phyloP scores from a whole-genome alignment of 2,888 invertebrate genomes.

The Malthinus seriepunctatus region DNA sequence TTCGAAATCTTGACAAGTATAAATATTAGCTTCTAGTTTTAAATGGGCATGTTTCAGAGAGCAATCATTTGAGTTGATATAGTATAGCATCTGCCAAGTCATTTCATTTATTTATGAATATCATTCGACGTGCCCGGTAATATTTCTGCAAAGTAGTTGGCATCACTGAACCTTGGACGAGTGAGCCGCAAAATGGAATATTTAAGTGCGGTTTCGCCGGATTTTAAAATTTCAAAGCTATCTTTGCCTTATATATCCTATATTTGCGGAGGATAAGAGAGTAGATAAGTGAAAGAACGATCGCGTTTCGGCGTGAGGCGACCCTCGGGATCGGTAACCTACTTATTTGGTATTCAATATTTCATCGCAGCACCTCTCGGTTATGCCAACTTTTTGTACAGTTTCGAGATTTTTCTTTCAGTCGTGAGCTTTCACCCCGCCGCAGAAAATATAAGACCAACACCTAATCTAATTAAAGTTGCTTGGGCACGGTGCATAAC shows the following conservation, averaged over 20 bases:
- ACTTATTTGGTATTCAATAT: slow-evolving; percentile 43
- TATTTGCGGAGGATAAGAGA: slow-evolving; percentile 35
- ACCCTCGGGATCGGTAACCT: slow-evolving; percentile 41
- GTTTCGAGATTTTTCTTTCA: slow-evolving; percentile 27
- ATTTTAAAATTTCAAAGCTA: slow-evolving; percentile 32
- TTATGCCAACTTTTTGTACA: slow-evolving; percentile 32
- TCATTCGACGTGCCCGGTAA: slow-evolving; percentile 32
- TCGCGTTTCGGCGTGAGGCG: slow-evolving; percentile 38
- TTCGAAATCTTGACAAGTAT: slow-evolving; percentile 31
- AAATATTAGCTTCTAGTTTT: slow-evolving; percentile 31
- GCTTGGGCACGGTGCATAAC: slow-evolving; percentile 51
- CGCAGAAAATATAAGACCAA: slow-evolving; percentile 21
- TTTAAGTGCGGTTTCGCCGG: slow-evolving; percentile 32
- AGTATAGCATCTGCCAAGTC: slow-evolving; percentile 32
- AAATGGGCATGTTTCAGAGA: slow-evolving; percentile 31
- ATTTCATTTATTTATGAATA: slow-evolving; percentile 35
- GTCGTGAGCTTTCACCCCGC: slow-evolving; percentile 22
- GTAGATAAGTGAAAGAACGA: slow-evolving; percentile 41
- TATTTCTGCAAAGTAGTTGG: slow-evolving; percentile 31
- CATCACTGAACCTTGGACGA: slow-evolving; percentile 27
- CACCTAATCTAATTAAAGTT: slow-evolving; percentile 49
- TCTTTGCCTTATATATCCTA: slow-evolving; percentile 31
- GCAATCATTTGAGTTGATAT: slow-evolving; percentile 32
- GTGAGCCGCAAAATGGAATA: slow-evolving; percentile 33
- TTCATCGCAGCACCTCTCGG: slow-evolving; percentile 36